phyloP scores from a whole-genome alignment of 2,113 vertebrate species.

The Candoia aspera region DNA sequence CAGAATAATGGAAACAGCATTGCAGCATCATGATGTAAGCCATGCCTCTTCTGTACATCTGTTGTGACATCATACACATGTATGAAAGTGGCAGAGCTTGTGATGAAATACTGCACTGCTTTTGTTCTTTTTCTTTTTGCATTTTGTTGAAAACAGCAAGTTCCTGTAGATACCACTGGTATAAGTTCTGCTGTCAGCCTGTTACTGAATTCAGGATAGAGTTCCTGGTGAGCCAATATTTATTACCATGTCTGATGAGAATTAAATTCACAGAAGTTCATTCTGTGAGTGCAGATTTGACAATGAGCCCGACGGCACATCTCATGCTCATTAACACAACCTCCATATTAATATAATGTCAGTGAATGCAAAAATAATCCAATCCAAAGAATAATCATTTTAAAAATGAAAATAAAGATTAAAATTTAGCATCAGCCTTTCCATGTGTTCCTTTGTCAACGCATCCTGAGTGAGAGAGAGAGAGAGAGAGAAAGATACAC shows the following conservation, averaged over 20 bases:
- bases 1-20: neutral
- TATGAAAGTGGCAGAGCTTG: neutral
- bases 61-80: neutral
- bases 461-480: neutral
- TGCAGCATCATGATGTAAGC: neutral
- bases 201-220: neutral
- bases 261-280: neutral
- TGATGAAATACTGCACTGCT: neutral
- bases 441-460: fast-evolving
- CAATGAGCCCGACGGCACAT: neutral
- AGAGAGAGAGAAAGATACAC: neutral
- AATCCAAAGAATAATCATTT: neutral
- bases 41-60: neutral
- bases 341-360: neutral
- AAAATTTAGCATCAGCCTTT: fast-evolving
- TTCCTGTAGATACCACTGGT: neutral
- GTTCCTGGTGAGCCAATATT: neutral
- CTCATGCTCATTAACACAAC: neutral
- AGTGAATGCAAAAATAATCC: neutral
- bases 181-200: neutral
- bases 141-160: neutral
- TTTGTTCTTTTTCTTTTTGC: neutral
- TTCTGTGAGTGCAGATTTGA: neutral
- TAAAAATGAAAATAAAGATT: neutral
- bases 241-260: neutral